Evolutionary conservation across 1,140 invertebrate genomes (phyloP), one percentile per base, ranked within the genome.

Genomic region (Parapsyche elsis): DNA sequence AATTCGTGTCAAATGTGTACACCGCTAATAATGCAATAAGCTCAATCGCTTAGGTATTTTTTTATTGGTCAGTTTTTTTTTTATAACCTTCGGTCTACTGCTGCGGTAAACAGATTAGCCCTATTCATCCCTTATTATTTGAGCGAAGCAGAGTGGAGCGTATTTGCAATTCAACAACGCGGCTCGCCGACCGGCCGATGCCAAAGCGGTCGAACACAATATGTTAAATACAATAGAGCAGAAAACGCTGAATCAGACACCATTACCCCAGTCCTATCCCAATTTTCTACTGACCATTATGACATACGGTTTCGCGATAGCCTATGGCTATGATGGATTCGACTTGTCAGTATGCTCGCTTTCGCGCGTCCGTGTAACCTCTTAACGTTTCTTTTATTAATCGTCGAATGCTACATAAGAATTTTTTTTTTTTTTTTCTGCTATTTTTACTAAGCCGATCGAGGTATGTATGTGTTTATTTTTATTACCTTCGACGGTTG

Each of bases 231-330:
- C 49, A 75, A 53, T 57, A 75, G 53, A 30, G 73, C 64, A 75
- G 45, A 75, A 75, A 46, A 21, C 49, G 73, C 73, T 75, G 73
- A 75, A 75, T 75, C 73, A 75, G 44, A 49, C 24, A 2, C 45
- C 73, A 57, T 57, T 75, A 53, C 24, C 24, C 73, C 49, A 53
- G 71, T 49, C 73, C 73, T 30, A 46, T 53, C 45, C 49, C 73
- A 75, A 75, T 75, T 75, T 75, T 75, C 73, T 53, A 75, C 73
- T 75, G 73, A 75, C 73, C 73, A 75, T 75, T 75, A 46, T 75
- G 46, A 57, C 73, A 75, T 75, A 75, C 49, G 73, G 73, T 75
- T 57, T 46, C n/a, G 19, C 73, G 24, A 46, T 21, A 30, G 14
- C 16, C 44, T 9, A 9, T n/a, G 71, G 10, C 23, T 24, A 30